Conservation (phyloP, 2,888 invertebrate species). For the Chorisops tibialis region DNA sequence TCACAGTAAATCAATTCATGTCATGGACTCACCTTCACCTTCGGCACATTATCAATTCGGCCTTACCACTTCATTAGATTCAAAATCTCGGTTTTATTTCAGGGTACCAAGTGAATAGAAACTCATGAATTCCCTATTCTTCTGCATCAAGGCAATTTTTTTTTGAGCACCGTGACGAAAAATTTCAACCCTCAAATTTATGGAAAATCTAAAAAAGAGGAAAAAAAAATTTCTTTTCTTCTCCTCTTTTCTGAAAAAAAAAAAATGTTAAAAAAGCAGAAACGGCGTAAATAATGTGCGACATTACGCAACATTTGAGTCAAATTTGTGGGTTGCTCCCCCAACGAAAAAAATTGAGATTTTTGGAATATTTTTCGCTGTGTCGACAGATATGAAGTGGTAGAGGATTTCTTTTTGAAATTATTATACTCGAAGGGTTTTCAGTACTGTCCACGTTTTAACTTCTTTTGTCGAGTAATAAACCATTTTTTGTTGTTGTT, state of each 20-base stretch:
- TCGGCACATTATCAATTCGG: neutral
- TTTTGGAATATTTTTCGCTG: neutral
- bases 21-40: no score
- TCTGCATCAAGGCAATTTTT: neutral
- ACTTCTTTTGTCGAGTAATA: slow-evolving; percentile 20
- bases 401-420: neutral
- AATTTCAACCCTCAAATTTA: slow-evolving; percentile 7
- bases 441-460: no score
- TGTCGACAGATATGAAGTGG: slow-evolving; percentile 3
- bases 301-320: slow-evolving; percentile 13
- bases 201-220: slow-evolving; percentile 1
- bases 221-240: neutral
- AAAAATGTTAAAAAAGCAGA: no score
- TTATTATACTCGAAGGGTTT: no score
- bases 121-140: slow-evolving; percentile 16
- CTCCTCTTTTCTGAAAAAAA: slow-evolving; percentile 1
- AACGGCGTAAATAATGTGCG: slow-evolving; percentile 20
- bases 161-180: no score
- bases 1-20: no score
- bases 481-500: slow-evolving; percentile 11
- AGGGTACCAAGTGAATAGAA: neutral
- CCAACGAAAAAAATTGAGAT: neutral
- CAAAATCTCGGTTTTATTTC: slow-evolving; percentile 3
- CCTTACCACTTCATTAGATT: slow-evolving; percentile 18
- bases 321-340: neutral